phyloP scores from a whole-genome alignment of 1,140 invertebrate genomes.

The Heliconius melpomene region DNA sequence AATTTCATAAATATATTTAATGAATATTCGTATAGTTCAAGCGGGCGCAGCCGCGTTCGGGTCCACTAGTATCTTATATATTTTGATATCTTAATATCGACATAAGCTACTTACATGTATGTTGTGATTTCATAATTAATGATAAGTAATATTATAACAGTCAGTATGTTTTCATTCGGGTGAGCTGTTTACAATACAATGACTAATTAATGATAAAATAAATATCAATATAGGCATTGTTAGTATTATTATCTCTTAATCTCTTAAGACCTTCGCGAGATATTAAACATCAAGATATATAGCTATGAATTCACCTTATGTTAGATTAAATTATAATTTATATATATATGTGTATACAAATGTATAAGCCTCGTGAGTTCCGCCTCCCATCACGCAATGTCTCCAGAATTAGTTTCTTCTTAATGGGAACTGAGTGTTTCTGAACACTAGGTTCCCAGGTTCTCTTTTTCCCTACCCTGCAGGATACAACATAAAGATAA shows the following conservation, averaged over 20 bases:
- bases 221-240: slow-evolving; percentile 3
- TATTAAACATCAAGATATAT: slow-evolving; percentile 6
- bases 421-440: too few species aligned
- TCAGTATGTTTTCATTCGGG: background rate
- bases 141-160: background rate
- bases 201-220: slow-evolving; percentile 10
- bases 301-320: background rate
- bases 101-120: background rate
- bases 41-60: too few species aligned
- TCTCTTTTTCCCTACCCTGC: too few species aligned
- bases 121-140: background rate
- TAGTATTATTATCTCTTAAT: slow-evolving; percentile 6
- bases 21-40: too few species aligned
- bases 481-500: too few species aligned
- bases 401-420: too few species aligned
- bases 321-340: background rate
- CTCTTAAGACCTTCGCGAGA: slow-evolving; percentile 13
- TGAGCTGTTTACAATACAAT: slow-evolving; percentile 6
- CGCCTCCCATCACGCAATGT: too few species aligned
- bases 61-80: background rate
- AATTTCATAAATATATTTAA: too few species aligned
- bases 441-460: too few species aligned
- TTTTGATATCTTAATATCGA: background rate
- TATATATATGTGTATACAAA: background rate
- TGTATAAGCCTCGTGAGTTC: background rate